Conservation (phyloP, 2,113 vertebrate species). For the Chrysochloris asiatica region DNA sequence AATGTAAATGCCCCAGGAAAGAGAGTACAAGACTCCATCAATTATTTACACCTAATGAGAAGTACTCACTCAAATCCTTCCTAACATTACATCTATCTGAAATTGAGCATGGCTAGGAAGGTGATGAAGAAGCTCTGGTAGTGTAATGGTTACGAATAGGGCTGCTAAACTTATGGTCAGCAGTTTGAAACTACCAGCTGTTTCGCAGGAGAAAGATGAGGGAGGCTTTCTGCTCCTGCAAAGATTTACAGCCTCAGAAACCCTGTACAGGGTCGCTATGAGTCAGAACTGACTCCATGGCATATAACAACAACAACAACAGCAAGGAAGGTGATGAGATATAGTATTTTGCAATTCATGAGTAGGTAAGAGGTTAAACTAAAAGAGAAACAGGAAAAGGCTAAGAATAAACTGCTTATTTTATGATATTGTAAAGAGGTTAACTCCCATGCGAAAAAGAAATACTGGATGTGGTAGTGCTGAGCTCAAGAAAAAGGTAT, state of each 20-base stretch:
- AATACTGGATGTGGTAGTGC: not conserved
- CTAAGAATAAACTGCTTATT: not conserved
- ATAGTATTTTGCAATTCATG: not conserved
- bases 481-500: not conserved
- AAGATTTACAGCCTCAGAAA: no score
- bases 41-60: conserved; percentile 76
- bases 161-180: no score
- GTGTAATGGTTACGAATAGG: no score
- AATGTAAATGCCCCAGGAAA: conserved; percentile 77
- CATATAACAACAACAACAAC: no score
- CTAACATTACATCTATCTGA: conserved; percentile 52
- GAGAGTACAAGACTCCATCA: conserved; percentile 68
- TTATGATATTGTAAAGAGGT: not conserved
- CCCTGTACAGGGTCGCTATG: no score
- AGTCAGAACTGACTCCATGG: no score
- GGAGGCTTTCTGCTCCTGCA: no score
- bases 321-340: conserved; percentile 26
- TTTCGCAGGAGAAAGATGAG: no score
- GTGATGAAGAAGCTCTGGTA: no score
- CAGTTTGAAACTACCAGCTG: no score
- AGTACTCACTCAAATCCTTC: conserved; percentile 71
- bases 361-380: not conserved
- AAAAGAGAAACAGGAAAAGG: not conserved
- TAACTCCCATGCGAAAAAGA: not conserved
- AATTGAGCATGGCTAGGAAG: conserved; percentile 42